These are phyloP conservation scores for Drosophila lutescens DNA, from an alignment of 2,888 invertebrate genomes.

Conservation along the genomic window DNA sequence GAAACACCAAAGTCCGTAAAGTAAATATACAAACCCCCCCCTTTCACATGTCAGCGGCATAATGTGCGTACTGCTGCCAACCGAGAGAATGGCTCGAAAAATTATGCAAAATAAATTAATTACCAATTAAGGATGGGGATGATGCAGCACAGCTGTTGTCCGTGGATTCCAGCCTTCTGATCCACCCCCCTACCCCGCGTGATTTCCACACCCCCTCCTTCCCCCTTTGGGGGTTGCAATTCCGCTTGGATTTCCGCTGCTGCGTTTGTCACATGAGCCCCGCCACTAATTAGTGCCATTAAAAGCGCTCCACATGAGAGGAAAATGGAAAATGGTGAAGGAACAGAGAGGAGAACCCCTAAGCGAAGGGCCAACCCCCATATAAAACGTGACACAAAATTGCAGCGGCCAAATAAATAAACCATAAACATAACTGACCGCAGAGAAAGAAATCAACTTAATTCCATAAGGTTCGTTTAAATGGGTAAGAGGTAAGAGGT, in stretches of 20 bases:
- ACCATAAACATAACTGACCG: conserved; percentile 72
- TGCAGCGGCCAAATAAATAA: conserved; percentile 72
- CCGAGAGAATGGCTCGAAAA: conserved; percentile 52
- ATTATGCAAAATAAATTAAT: conserved; percentile 84
- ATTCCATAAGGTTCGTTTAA: conserved; percentile 23
- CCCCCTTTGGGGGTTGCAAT: conserved; percentile 7
- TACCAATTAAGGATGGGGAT: conserved; percentile 78
- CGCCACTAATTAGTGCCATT: conserved; percentile 85
- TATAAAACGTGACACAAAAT: conserved; percentile 71
- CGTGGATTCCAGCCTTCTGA: conserved; percentile 41
- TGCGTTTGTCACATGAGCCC: conserved; percentile 82
- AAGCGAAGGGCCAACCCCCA: conserved; percentile 27
- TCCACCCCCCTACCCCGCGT: neutral
- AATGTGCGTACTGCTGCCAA: conserved; percentile 53
- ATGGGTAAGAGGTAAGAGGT: neutral
- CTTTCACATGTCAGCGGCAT: conserved; percentile 62
- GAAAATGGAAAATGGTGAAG: neutral
- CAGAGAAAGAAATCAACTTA: conserved; percentile 67
- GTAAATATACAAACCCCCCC: conserved; percentile 59
- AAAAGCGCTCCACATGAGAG: conserved; percentile 69
- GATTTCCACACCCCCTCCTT: neutral
- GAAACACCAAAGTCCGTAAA: conserved; percentile 47
- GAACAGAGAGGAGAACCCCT: neutral
- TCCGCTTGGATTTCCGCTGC: conserved; percentile 28
- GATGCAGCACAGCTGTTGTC: conserved; percentile 65